Evolutionary conservation across 2,888 invertebrate species (phyloP), one percentile per base, ranked within the genome.

Genomic region (Metopia argyrocephala): DNA sequence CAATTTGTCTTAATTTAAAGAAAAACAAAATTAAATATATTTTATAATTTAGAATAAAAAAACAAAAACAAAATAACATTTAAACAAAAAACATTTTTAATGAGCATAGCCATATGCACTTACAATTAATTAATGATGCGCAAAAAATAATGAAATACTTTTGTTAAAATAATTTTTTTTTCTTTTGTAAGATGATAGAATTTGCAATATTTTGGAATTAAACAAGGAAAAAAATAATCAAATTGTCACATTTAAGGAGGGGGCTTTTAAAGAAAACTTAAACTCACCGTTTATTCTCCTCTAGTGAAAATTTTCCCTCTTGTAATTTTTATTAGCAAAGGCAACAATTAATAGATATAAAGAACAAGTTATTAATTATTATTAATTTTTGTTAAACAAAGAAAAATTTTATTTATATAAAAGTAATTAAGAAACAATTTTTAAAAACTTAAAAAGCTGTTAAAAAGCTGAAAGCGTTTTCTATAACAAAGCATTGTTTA

Each of bases 1-100:
- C 97, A 92, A 97, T 96, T 97, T 97, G 97, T 93, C 97, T 97
- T 28, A 48, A 12, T 48, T 92, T 25, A 23, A 69, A 38, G 38
- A 38, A 38, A 38, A 74, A 54, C 23, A 56, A 45, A 52, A 57
- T 59, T 56, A 52, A 71, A 68, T n/a, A 15, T 18, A 9, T 38
- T 38, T 38, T 12, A 12, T 12, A 38, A 38, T 38, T 38, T 12
- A 38, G 15, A 38, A 12, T 38, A 12, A 38, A 38, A 38, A 12
- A 38, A 38, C 12, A 38, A 38, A 38, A 38, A 38, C 4, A 38
- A 12, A 38, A 38, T 12, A 12, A 38, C 12, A 38, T 1, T 38
- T 3, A 0, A 38, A 38, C 38, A 15, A n/a, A n/a, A n/a, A n/a
- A n/a, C n/a, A n/a, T n/a, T n/a, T n/a, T 2, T 38, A 12, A 38